phyloP scores from a whole-genome alignment of 2,797 vertebrate genomes.

The Paramormyrops hopkinsi region DNA sequence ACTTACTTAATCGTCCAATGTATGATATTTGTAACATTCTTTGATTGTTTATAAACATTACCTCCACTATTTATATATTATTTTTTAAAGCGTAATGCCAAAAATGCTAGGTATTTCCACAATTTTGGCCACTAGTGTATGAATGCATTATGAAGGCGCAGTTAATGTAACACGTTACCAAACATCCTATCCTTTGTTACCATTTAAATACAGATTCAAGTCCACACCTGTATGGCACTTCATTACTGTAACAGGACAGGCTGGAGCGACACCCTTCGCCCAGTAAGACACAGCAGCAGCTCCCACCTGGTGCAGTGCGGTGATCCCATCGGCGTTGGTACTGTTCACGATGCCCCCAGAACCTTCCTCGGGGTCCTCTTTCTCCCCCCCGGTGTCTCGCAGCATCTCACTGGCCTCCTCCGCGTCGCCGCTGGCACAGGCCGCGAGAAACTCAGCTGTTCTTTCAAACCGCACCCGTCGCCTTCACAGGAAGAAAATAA shows the following conservation, averaged over 20 bases:
- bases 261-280: background rate
- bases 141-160: background rate
- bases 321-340: slow-evolving; percentile 83
- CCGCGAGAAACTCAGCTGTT: slow-evolving; percentile 80
- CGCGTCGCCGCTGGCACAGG: slow-evolving; percentile 78
- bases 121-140: background rate
- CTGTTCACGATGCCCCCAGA: slow-evolving; percentile 63
- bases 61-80: background rate
- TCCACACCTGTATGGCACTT: background rate
- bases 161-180: background rate
- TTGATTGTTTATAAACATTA: background rate
- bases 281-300: background rate
- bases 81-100: background rate
- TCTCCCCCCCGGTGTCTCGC: slow-evolving; percentile 48
- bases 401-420: slow-evolving; percentile 79
- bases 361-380: slow-evolving; percentile 32
- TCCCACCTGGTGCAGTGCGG: slow-evolving; percentile 80
- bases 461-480: slow-evolving; percentile 77
- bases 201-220: background rate
- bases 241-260: background rate
- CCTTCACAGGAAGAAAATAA: slow-evolving; percentile 38
- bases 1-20: background rate
- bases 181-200: background rate
- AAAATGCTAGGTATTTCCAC: background rate
- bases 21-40: background rate